A percentile compares a stretch with the other conserved stretches of the same genome.
phyloP scores from a whole-genome alignment of 92 coral and sea anemone genomes.

The Umimayanthus kanabou region DNA sequence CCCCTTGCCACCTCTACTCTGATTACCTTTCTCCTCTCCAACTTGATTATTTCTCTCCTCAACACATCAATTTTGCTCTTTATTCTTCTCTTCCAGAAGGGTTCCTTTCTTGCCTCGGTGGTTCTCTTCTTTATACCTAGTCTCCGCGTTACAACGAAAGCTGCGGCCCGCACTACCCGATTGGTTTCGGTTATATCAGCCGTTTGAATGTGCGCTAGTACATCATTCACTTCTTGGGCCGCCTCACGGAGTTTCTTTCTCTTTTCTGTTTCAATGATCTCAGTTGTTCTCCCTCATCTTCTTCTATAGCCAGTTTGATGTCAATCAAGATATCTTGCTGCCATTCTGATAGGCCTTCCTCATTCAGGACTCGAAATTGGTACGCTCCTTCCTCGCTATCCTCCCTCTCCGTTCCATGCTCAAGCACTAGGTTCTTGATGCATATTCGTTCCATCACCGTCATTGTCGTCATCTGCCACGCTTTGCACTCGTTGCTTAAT shows the following conservation, averaged over 20 bases:
- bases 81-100: conserved; percentile 44
- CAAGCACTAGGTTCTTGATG: not conserved
- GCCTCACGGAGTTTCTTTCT: conserved; percentile 5
- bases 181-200: conserved; percentile 43
- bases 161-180: conserved; percentile 34
- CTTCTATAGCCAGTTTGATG: no score
- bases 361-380: conserved; percentile 18
- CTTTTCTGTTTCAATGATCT: no score
- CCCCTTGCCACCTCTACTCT: conserved; percentile 40
- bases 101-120: conserved; percentile 7
- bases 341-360: no score
- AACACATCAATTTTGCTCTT: conserved; percentile 31
- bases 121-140: conserved; percentile 24
- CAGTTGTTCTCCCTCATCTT: no score
- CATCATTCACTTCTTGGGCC: conserved; percentile 25
- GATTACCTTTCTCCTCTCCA: conserved; percentile 28
- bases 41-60: conserved; percentile 41
- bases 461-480: not conserved
- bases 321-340: no score
- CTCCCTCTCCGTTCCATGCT: not conserved
- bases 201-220: conserved; percentile 3
- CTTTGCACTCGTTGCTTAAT: conserved; percentile 11
- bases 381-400: not conserved
- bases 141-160: conserved; percentile 10
- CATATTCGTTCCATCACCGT: not conserved